These are phyloP conservation scores for Trematomus bernacchii DNA, from an alignment of 2,797 vertebrate genomes.

Conservation along the genomic window DNA sequence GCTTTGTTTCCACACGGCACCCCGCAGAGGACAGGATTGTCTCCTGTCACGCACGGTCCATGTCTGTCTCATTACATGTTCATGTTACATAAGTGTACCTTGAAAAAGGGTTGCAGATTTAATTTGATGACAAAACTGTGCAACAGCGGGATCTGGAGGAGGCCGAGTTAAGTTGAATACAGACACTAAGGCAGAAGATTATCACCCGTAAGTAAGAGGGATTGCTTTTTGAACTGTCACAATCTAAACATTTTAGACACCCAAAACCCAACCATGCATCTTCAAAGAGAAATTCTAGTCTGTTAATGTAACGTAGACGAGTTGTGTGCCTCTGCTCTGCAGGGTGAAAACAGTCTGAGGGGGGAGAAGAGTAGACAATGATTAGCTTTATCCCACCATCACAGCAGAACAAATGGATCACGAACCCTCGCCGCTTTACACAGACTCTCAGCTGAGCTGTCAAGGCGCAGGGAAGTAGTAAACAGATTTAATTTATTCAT, in stretches of 20 bases:
- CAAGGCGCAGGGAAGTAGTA: slow-evolving; percentile 59
- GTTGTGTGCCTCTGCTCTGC: slow-evolving; percentile 59
- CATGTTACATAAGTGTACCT: slow-evolving; percentile 67
- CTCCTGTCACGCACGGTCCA: slow-evolving; percentile 53
- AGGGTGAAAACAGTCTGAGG: slow-evolving; percentile 66
- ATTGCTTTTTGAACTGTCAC: slow-evolving; percentile 64
- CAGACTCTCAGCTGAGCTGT: slow-evolving; percentile 72
- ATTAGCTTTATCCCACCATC: slow-evolving; percentile 80
- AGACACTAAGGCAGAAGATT: slow-evolving; percentile 45
- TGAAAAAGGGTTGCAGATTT: slow-evolving; percentile 51
- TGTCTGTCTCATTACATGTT: slow-evolving; percentile 67
- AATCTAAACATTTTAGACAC: slow-evolving; percentile 61
- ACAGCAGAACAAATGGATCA: slow-evolving; percentile 80
- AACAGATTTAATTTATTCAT: slow-evolving; percentile 79
- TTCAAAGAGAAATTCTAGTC: slow-evolving; percentile 62
- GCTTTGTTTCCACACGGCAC: slow-evolving; percentile 63
- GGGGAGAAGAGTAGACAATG: slow-evolving; percentile 68
- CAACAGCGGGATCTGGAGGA: slow-evolving; percentile 22
- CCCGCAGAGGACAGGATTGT: slow-evolving; percentile 51
- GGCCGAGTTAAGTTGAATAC: slow-evolving; percentile 39
- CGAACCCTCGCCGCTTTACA: slow-evolving; percentile 63
- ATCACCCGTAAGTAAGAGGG: slow-evolving; percentile 40
- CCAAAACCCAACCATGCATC: slow-evolving; percentile 33
- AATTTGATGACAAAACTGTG: slow-evolving; percentile 64
- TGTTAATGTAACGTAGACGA: slow-evolving; percentile 60